Conservation (phyloP, 2,797 vertebrate genomes). For the Eidolon dupreanum region DNA sequence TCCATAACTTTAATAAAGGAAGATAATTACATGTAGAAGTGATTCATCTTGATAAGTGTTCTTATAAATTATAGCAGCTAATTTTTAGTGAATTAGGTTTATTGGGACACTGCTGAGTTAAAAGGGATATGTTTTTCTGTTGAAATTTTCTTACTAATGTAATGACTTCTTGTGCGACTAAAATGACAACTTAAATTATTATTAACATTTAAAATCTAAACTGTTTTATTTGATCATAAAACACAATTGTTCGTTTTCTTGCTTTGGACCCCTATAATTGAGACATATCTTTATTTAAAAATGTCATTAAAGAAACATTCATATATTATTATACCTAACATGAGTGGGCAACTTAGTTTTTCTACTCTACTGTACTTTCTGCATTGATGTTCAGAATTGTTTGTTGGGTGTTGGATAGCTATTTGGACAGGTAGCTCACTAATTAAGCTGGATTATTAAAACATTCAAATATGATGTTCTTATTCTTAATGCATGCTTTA, state of each 20-base stretch:
- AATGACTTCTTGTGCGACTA: conserved; percentile 53
- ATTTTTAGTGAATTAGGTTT: conserved; percentile 78
- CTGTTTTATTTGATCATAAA: conserved; percentile 16
- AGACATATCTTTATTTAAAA: conserved; percentile 35
- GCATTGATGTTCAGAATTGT: background rate
- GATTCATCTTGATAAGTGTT: conserved; percentile 72
- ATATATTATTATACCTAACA: background rate
- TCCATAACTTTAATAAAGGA: conserved; percentile 66
- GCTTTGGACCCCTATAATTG: background rate
- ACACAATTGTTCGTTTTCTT: conserved; percentile 23
- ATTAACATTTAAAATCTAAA: conserved; percentile 34
- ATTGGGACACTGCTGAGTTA: conserved; percentile 69
- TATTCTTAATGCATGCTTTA: background rate
- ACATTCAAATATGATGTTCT: background rate
- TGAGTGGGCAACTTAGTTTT: background rate
- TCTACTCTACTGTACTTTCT: background rate
- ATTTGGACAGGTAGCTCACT: background rate
- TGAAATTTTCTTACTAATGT: conserved; percentile 70
- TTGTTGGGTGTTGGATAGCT: background rate
- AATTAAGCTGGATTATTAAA: background rate
- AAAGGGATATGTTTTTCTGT: conserved; percentile 63
- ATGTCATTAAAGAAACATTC: background rate
- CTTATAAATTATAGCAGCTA: conserved; percentile 76
- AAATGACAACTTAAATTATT: conserved; percentile 64
- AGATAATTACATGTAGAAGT: conserved; percentile 68